Evolutionary conservation across 2,797 vertebrate species (phyloP), one percentile per base, ranked within the genome.

Genomic region (Emydoidea blandingii): DNA sequence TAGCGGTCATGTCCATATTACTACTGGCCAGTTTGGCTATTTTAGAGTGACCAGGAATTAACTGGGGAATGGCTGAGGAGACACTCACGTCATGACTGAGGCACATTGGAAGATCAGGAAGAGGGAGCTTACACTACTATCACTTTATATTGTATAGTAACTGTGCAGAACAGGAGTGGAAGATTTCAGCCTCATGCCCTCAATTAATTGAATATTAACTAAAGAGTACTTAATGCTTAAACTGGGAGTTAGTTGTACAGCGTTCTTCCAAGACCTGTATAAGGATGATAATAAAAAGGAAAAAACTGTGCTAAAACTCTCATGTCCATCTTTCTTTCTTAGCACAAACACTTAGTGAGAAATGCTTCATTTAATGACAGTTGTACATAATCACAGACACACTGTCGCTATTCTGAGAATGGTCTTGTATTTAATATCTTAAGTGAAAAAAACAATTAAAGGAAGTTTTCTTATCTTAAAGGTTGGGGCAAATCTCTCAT

Each of bases 211-310:
- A 80, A 86, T 50, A 37, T 44, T 83, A 88, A 82, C 79, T 54
- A 37, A 49, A 86, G 54, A 47, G 19, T 87, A 89, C 78, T 89
- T 80, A 79, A 52, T 89, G 29, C 44, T 57, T 81, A 1, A 5
- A 34, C 5, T 59, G 57, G 57, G 29, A 62, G 6, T 62, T 72
- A 41, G 23, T 72, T 41, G 37, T 72, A 72, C 68, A 72, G 21
- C 41, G n/a, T 41, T 41, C n/a, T 21, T 49, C 15, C 4, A 15
- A 29, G 1, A n/a, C 10, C 84, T 83, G 11, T 54, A 85, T 84
- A 83, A 76, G 53, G 56, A 37, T 37, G n/a, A 78, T 84, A 25
- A 84, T 90, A 96, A 54, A 65, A 81, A 81, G 88, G 76, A 57
- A 12, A 11, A 6, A 16, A 12, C 41, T 34, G 54, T 47, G 34